Conservation (phyloP, 2,888 invertebrate genomes). For the Netelia inedita region DNA sequence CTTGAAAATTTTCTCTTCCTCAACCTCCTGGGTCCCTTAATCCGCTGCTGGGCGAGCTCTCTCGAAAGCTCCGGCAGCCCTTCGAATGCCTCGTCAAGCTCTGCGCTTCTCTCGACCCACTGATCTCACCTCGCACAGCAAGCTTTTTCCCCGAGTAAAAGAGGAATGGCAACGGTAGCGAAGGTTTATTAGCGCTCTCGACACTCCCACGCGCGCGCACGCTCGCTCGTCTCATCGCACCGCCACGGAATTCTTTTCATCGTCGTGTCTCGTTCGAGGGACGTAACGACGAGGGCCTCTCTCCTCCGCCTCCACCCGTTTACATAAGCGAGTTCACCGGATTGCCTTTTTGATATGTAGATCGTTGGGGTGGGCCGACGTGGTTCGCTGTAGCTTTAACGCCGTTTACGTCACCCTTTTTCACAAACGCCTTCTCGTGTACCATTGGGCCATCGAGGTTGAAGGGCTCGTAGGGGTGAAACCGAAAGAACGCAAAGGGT, state of each 20-base stretch:
- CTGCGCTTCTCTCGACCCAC: conserved; percentile 71
- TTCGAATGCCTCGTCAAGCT: conserved; percentile 84
- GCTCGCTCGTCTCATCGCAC: conserved; percentile 63
- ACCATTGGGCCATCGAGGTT: conserved; percentile 20
- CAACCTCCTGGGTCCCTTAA: conserved; percentile 78
- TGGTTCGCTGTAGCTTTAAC: conserved; percentile 79
- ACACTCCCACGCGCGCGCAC: conserved; percentile 55
- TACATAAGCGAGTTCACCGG: conserved; percentile 85
- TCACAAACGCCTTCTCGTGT: conserved; percentile 66
- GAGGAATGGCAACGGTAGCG: conserved; percentile 74
- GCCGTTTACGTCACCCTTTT: conserved; percentile 82
- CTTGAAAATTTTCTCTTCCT: conserved; percentile 69
- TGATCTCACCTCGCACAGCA: conserved; percentile 35
- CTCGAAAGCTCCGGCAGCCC: conserved; percentile 75
- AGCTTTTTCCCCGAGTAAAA: conserved; percentile 69
- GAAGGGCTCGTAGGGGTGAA: conserved; percentile 43
- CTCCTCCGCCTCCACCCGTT: conserved; percentile 77
- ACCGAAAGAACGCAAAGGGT: conserved; percentile 30
- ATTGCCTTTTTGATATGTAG: conserved; percentile 86
- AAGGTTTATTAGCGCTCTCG: conserved; percentile 84
- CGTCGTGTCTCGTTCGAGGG: conserved; percentile 75
- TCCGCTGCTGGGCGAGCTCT: conserved; percentile 78
- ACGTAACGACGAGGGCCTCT: conserved; percentile 73
- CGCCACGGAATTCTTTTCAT: conserved; percentile 85
- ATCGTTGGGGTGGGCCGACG: conserved; percentile 73